phyloP scores from a whole-genome alignment of 1,140 invertebrate genomes.

The Cyphomyrmex costatus region DNA sequence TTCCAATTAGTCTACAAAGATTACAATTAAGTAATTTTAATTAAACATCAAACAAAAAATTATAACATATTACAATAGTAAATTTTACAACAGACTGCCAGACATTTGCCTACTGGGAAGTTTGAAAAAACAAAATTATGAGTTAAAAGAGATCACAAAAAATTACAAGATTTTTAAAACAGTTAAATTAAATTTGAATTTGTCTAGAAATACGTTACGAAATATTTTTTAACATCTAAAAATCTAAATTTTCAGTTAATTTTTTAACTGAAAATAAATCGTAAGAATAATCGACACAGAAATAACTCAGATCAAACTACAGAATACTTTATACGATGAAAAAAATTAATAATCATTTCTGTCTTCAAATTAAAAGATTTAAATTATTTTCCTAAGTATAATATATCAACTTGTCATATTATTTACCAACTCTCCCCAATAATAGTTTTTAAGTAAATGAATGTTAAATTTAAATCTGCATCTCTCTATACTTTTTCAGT shows the following conservation, averaged over 20 bases:
- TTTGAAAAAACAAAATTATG: constrained; percentile 17
- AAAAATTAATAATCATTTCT: constrained; percentile 6
- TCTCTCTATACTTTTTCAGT: constrained; percentile 17
- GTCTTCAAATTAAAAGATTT: neutral
- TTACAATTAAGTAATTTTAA: neutral
- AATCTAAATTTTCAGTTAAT: neutral
- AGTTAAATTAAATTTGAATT: neutral
- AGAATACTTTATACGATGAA: neutral
- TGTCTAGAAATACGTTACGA: neutral
- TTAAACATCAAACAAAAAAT: neutral
- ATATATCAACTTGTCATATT: neutral
- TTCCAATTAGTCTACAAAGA: neutral
- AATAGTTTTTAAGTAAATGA: constrained; percentile 42
- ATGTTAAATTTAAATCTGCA: constrained; percentile 49
- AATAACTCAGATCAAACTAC: neutral
- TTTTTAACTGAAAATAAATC: neutral
- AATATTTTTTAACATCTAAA: neutral
- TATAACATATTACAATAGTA: neutral
- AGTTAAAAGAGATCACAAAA: neutral
- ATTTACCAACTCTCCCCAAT: neutral
- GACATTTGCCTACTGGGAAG: neutral
- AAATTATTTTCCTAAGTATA: neutral
- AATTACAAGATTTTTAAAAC: neutral
- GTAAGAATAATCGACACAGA: neutral
- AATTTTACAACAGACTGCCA: constrained; percentile 31